These are phyloP conservation scores for Drosophila nr. fundita DNA, from an alignment of 2,888 invertebrate species.

Conservation along the genomic window DNA sequence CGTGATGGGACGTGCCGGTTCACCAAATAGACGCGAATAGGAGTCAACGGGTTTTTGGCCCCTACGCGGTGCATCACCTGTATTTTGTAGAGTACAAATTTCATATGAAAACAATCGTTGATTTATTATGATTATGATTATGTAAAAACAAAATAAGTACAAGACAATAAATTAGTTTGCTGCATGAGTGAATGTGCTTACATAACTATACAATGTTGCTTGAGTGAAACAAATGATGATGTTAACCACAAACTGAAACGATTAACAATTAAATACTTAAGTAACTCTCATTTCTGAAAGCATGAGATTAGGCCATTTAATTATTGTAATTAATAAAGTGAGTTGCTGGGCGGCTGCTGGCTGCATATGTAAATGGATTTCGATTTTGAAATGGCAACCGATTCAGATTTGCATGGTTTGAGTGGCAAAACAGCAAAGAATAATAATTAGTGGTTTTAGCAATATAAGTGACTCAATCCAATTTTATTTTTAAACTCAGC, in stretches of 20 bases:
- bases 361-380: slow-evolving; percentile 12
- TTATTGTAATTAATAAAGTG: slow-evolving; percentile 22
- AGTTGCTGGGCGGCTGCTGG: slow-evolving; percentile 15
- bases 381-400: not conserved
- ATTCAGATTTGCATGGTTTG: not conserved
- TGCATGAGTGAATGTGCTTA: slow-evolving; percentile 7
- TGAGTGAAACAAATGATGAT: slow-evolving; percentile 14
- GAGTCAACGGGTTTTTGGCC: slow-evolving; percentile 85
- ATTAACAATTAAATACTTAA: slow-evolving; percentile 13
- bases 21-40: slow-evolving; percentile 87
- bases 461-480: not conserved
- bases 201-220: slow-evolving; percentile 11
- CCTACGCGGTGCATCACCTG: slow-evolving; percentile 84
- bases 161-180: slow-evolving; percentile 40
- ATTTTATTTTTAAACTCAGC: not conserved
- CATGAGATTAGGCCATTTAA: slow-evolving; percentile 16
- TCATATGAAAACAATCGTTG: slow-evolving; percentile 8
- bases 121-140: not conserved
- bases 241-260: slow-evolving; percentile 3
- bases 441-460: slow-evolving; percentile 3
- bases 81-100: slow-evolving; percentile 14
- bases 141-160: slow-evolving; percentile 26
- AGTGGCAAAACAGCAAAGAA: slow-evolving; percentile 2
- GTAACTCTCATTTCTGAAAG: slow-evolving; percentile 12
- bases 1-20: slow-evolving; percentile 86